A percentile compares a stretch with the other conserved stretches of the same genome.
Evolutionary conservation across 2,797 vertebrate species (phyloP).

Genomic region (Scolopax rusticola): DNA sequence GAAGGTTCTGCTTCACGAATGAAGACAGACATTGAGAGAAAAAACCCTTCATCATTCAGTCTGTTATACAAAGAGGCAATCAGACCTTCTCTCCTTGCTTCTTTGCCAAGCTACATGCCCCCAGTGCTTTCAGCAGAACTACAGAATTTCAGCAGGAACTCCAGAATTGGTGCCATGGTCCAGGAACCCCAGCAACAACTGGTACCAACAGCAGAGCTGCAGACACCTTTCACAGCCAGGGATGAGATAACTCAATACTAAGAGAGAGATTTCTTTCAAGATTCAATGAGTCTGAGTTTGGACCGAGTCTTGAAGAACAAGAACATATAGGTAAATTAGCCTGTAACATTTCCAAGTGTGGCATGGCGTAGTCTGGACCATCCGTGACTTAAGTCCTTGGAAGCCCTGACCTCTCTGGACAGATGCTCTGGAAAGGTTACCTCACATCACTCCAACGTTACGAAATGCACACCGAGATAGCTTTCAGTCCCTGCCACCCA

Average conservation of each 20-base stretch:
- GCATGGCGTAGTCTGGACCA: not conserved
- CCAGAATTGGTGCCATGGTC: not conserved
- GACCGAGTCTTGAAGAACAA: not conserved
- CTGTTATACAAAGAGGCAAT: fast-evolving
- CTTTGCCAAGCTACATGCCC: not conserved
- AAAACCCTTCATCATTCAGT: fast-evolving
- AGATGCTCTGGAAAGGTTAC: not conserved
- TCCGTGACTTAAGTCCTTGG: not conserved
- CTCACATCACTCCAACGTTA: not conserved
- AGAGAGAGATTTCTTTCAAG: not conserved
- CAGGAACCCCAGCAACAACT: not conserved
- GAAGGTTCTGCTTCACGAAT: fast-evolving
- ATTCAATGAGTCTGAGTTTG: fast-evolving
- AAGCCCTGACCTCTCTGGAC: not conserved
- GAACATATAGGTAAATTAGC: fast-evolving
- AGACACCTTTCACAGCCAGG: not conserved
- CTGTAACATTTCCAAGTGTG: not conserved
- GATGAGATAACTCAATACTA: fast-evolving
- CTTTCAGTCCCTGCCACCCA: not conserved
- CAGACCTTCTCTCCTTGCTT: not conserved
- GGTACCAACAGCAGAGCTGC: not conserved
- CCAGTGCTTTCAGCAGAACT: no score
- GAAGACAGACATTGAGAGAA: fast-evolving
- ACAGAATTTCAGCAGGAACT: not conserved
- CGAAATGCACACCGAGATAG: not conserved